These are phyloP conservation scores for Neosilurus hyrtlii DNA, from an alignment of 2,797 vertebrate species.

Conservation along the genomic window DNA sequence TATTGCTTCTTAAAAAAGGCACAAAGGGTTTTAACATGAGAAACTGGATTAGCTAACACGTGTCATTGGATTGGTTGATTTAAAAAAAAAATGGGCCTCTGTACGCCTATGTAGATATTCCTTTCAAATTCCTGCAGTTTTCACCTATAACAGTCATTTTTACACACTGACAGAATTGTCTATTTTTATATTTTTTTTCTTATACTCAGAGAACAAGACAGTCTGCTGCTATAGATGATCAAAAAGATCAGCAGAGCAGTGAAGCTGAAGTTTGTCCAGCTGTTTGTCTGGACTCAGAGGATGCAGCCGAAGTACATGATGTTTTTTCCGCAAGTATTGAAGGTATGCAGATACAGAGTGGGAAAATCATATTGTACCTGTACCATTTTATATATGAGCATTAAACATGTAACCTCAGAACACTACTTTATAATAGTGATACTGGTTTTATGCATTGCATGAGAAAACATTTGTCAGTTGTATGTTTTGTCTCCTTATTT, in stretches of 20 bases:
- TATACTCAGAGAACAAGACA: conserved; percentile 7
- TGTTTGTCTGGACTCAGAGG: conserved; percentile 40
- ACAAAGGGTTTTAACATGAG: too few species aligned
- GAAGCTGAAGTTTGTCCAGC: conserved; percentile 17
- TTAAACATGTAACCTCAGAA: not conserved
- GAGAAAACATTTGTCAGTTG: conserved; percentile 10
- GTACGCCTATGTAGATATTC: too few species aligned
- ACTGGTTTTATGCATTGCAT: not conserved
- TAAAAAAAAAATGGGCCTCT: too few species aligned
- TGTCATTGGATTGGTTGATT: too few species aligned
- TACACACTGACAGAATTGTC: not conserved
- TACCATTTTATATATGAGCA: conserved; percentile 13
- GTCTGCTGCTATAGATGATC: conserved; percentile 3
- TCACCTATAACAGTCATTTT: not conserved
- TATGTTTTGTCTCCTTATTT: conserved; percentile 34
- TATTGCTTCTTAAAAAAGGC: too few species aligned
- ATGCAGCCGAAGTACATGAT: conserved; percentile 38
- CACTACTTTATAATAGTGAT: not conserved
- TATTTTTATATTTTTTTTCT: not conserved
- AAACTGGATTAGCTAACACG: too few species aligned
- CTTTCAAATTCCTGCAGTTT: too few species aligned
- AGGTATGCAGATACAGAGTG: conserved; percentile 33
- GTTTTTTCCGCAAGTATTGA: not conserved
- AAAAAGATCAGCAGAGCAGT: conserved; percentile 13
- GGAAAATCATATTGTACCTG: not conserved